These are phyloP conservation scores for Laspeyria flexula DNA, from an alignment of 2,888 invertebrate genomes.

Conservation along the genomic window DNA sequence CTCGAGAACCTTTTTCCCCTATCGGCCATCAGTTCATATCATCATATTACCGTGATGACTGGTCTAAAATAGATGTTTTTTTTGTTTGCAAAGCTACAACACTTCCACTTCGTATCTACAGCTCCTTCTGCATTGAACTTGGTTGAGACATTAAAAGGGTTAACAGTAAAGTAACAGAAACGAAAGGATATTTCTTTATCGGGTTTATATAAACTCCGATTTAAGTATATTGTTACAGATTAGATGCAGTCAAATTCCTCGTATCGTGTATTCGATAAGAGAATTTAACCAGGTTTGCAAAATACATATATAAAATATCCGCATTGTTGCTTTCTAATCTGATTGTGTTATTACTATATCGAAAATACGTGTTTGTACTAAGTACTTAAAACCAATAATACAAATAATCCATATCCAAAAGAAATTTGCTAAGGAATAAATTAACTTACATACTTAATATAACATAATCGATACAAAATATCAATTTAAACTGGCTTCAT, in stretches of 20 bases:
- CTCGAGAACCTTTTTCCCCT: no score
- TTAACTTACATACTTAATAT: background rate
- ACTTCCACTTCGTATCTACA: no score
- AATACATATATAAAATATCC: constrained; percentile 6
- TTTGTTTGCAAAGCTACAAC: no score
- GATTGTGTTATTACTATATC: constrained; percentile 7
- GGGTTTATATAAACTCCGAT: background rate
- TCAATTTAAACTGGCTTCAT: no score
- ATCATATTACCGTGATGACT: no score
- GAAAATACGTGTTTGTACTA: background rate
- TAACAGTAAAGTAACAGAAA: background rate
- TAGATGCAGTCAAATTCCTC: constrained; percentile 6
- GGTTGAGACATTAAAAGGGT: no score
- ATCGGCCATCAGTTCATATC: no score
- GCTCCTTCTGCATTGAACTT: no score
- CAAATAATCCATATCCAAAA: background rate
- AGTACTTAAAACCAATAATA: background rate
- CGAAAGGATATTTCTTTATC: background rate
- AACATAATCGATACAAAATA: no score
- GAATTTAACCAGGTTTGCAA: constrained; percentile 9
- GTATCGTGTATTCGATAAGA: constrained; percentile 6
- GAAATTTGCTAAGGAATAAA: background rate
- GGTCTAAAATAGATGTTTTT: no score
- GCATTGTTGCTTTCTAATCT: constrained; percentile 6
- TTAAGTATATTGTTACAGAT: constrained; percentile 7